phyloP scores from a whole-genome alignment of 2,888 invertebrate species.

The Ptychoptera contaminata region DNA sequence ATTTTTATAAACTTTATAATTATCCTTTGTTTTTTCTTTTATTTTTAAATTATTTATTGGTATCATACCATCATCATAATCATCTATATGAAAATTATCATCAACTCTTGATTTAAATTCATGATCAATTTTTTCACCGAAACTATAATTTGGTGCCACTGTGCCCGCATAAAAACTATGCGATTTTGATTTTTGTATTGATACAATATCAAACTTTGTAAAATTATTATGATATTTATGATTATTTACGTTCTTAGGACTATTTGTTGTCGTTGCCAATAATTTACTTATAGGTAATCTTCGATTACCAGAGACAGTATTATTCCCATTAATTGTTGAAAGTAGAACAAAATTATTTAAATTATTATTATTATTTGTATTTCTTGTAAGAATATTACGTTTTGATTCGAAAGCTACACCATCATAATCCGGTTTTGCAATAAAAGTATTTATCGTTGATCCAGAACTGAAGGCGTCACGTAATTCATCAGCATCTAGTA shows the following conservation, averaged over 20 bases:
- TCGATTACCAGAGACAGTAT: constrained; percentile 7
- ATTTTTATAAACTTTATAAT: too few relatives aligned
- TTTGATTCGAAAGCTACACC: constrained; percentile 2
- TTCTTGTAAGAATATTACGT: not conserved
- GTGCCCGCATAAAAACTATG: constrained; percentile 30
- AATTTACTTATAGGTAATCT: constrained; percentile 8
- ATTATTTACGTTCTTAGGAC: not conserved
- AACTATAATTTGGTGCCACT: constrained; percentile 11
- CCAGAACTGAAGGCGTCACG: constrained; percentile 22
- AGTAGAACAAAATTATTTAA: not conserved
- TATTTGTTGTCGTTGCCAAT: constrained; percentile 8
- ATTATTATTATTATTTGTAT: not conserved
- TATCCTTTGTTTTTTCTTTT: too few relatives aligned
- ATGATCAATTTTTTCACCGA: not conserved
- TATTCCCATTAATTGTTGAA: not conserved
- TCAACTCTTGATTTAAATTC: constrained; percentile 5
- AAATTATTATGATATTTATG: constrained; percentile 3
- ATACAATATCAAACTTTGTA: constrained; percentile 16
- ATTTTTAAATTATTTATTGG: too few relatives aligned
- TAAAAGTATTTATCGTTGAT: constrained; percentile 9
- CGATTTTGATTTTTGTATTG: constrained; percentile 28
- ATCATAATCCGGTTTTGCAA: not conserved
- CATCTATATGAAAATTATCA: not conserved
- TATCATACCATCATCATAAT: too few relatives aligned
- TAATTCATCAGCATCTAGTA: constrained; percentile 23